A percentile compares a stretch with the other conserved stretches of the same genome.
Conservation (phyloP, 2,113 vertebrate genomes). For the Engraulis encrasicolus region DNA sequence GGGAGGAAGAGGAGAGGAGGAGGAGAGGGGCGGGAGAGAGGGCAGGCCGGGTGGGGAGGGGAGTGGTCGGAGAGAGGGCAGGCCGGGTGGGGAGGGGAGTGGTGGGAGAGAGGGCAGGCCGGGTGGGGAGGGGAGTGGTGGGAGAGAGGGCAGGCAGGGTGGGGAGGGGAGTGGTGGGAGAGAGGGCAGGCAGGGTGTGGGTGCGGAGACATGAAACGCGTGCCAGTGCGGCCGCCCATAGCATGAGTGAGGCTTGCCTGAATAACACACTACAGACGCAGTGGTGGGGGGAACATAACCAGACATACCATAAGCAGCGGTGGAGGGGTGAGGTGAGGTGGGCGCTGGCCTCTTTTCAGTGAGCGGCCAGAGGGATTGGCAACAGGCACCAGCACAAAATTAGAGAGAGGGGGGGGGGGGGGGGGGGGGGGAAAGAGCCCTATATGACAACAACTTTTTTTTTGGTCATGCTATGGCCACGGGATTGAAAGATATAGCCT, state of each 20-base stretch:
- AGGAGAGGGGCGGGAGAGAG: too few relatives aligned
- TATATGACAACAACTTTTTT: neutral
- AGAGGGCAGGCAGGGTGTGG: neutral
- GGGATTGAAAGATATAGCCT: too few relatives aligned
- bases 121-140: neutral
- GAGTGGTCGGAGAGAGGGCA: neutral
- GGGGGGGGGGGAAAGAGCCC: too few relatives aligned
- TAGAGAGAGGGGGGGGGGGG: too few relatives aligned
- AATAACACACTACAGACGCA: neutral
- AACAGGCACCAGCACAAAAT: too few relatives aligned
- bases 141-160: neutral
- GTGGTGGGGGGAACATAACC: neutral
- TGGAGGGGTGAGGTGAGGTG: too few relatives aligned
- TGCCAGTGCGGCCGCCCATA: neutral
- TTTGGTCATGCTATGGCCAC: neutral
- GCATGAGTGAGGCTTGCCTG: slow-evolving; percentile 13
- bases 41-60: neutral
- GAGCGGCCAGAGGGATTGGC: neutral
- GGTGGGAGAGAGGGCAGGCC: too few relatives aligned
- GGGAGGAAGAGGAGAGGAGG: too few relatives aligned
- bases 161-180: neutral
- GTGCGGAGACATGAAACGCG: neutral
- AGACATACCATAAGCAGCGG: neutral
- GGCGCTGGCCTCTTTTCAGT: neutral
- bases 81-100: too few relatives aligned